These are phyloP conservation scores for Pterocles orientalis DNA, from an alignment of 2,113 vertebrate genomes.

Conservation along the genomic window DNA sequence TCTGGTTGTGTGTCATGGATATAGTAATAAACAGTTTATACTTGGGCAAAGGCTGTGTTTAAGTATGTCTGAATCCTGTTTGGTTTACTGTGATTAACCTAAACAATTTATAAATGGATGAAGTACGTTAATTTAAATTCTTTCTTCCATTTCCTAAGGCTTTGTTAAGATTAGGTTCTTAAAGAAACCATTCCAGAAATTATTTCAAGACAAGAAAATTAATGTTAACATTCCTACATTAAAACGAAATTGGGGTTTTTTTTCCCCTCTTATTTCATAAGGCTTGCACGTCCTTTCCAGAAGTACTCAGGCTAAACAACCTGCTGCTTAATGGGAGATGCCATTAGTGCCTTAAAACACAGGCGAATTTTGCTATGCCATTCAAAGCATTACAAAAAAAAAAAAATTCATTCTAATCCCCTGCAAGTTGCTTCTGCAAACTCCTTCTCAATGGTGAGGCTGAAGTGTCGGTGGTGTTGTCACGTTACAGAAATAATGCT, in stretches of 20 bases:
- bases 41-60: constrained; percentile 49
- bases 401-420: not conserved
- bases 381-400: not conserved
- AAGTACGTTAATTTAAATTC: constrained; percentile 60
- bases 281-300: not conserved
- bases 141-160: constrained; percentile 16
- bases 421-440: not conserved
- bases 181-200: constrained; percentile 59
- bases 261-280: not conserved
- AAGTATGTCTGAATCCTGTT: constrained; percentile 50
- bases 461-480: not conserved
- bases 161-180: constrained; percentile 28
- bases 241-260: not conserved
- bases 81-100: constrained; percentile 53
- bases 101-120: constrained; percentile 54
- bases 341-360: not conserved
- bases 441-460: not conserved
- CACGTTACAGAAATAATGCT: not conserved
- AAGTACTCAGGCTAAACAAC: not conserved
- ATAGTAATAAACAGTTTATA: constrained; percentile 66
- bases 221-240: not conserved
- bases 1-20: constrained; percentile 33
- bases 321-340: not conserved
- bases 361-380: not conserved
- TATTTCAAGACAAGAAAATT: not conserved